These are phyloP conservation scores for Halictus quadricinctus DNA, from an alignment of 2,888 invertebrate species.

Conservation along the genomic window DNA sequence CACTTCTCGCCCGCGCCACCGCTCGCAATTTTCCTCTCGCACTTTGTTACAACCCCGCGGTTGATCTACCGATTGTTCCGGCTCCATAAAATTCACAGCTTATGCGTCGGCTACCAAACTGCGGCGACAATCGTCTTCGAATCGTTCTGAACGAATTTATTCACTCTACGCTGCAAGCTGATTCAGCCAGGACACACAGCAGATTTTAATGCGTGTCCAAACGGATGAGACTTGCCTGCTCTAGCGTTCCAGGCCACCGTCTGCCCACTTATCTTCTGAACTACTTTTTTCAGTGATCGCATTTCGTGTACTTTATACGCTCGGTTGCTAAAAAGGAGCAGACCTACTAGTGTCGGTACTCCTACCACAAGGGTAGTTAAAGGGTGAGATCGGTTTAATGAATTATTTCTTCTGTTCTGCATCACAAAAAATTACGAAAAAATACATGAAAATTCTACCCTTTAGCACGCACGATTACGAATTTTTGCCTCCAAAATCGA, in stretches of 20 bases:
- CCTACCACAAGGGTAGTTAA: no score
- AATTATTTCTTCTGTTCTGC: background rate
- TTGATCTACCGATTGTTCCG: slow-evolving; percentile 3
- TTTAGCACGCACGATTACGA: background rate
- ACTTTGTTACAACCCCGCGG: background rate
- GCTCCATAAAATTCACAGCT: background rate
- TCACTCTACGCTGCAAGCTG: background rate
- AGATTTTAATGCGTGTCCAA: no score
- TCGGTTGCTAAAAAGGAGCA: no score
- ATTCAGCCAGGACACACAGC: no score
- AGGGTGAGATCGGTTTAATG: background rate
- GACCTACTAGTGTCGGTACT: no score
- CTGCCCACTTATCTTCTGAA: no score
- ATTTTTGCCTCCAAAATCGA: background rate
- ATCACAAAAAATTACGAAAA: no score
- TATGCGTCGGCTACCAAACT: background rate
- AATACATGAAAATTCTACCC: background rate
- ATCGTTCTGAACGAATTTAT: background rate
- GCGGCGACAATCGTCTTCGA: background rate
- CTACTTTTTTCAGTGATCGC: no score
- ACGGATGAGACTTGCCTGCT: no score
- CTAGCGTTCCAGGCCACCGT: no score
- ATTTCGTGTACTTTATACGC: no score
- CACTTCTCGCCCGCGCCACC: background rate
- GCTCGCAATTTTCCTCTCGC: background rate